Percentiles rank a stretch among this genome's conserved stretches.
Evolutionary conservation across 2,797 vertebrate species (phyloP).

Genomic region (Microctenopoma stevenorrisi): DNA sequence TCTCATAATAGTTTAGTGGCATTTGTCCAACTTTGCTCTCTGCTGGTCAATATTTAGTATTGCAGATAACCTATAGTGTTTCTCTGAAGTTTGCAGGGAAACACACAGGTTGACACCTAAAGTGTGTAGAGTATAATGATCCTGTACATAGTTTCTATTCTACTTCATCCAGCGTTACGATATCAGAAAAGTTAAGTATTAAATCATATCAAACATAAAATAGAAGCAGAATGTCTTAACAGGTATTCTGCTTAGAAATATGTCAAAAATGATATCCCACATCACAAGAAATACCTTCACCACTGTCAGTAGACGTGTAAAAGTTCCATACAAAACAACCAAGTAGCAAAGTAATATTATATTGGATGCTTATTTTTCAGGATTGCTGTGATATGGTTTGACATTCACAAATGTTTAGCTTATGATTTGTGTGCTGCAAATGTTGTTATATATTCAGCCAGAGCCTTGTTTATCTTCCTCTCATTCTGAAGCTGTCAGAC

Average conservation of each 20-base stretch:
- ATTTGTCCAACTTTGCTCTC: slow-evolving; percentile 78
- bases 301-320: not conserved
- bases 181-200: not conserved
- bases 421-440: slow-evolving; percentile 3
- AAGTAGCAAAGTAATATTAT: not conserved
- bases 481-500: slow-evolving; percentile 14
- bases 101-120: slow-evolving; percentile 2
- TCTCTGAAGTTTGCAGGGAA: slow-evolving; percentile 7
- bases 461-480: slow-evolving; percentile 1
- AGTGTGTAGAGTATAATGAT: slow-evolving; percentile 2
- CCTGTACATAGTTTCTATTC: slow-evolving; percentile 8
- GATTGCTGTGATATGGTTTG: not conserved
- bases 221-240: not conserved
- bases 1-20: slow-evolving; percentile 19
- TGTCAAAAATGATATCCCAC: not conserved
- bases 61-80: slow-evolving; percentile 48
- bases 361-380: not conserved
- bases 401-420: slow-evolving; percentile 2
- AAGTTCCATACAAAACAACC: not conserved
- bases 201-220: not conserved
- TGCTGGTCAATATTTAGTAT: slow-evolving; percentile 72
- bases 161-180: not conserved
- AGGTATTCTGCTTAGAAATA: too few species aligned
- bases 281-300: not conserved
- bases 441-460: slow-evolving; percentile 1